These are phyloP conservation scores for Hippocampus abdominalis DNA, from an alignment of 2,113 vertebrate species.

Conservation along the genomic window DNA sequence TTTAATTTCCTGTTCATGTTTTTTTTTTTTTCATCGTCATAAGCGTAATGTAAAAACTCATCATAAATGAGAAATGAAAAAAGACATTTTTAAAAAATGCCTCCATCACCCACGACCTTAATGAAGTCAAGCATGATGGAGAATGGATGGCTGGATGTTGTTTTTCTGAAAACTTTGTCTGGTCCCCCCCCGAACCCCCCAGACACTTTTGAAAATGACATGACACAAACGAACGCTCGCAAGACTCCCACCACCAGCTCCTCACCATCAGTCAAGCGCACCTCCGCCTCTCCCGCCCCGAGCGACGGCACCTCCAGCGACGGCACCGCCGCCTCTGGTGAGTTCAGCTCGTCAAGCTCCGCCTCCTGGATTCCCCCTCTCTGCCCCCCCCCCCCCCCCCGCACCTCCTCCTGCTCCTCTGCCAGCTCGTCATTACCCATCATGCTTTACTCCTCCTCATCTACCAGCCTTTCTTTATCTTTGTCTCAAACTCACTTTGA, in stretches of 20 bases:
- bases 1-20: no score
- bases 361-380: no score
- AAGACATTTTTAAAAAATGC: no score
- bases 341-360: slow-evolving; percentile 48
- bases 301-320: slow-evolving; percentile 42
- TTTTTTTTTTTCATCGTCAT: no score
- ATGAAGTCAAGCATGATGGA: no score
- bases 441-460: background rate
- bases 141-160: background rate
- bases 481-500: background rate
- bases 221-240: slow-evolving; percentile 19
- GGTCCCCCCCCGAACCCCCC: slow-evolving; percentile 11
- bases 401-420: background rate
- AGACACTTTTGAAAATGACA: slow-evolving; percentile 60
- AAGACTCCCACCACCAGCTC: slow-evolving; percentile 32
- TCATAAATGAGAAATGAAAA: no score
- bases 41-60: no score
- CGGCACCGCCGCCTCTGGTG: slow-evolving; percentile 52
- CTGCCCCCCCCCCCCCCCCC: no score
- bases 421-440: slow-evolving; percentile 5
- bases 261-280: slow-evolving; percentile 33
- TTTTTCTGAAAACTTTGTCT: slow-evolving; percentile 19
- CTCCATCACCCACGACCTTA: no score
- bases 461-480: background rate
- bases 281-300: slow-evolving; percentile 41